These are phyloP conservation scores for Dendrophyllia cribrosa DNA, from an alignment of 64 coral and sea anemone species.

Conservation along the genomic window DNA sequence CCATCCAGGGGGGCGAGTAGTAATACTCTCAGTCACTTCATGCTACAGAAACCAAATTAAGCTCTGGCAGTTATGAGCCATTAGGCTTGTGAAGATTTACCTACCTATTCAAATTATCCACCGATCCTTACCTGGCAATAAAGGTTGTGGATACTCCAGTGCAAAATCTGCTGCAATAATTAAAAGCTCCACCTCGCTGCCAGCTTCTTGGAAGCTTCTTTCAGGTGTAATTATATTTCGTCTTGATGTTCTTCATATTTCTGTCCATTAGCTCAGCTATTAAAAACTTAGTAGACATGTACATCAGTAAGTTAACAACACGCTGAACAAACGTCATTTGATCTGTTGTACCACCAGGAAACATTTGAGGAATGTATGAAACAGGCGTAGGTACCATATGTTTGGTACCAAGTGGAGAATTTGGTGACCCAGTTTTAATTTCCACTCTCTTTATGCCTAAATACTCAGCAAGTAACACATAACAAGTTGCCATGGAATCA, in stretches of 20 bases:
- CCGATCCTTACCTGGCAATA: conserved; percentile 57
- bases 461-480: conserved; percentile 27
- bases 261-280: not conserved
- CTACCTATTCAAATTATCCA: too few relatives aligned
- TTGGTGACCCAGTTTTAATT: not conserved
- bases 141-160: conserved; percentile 62
- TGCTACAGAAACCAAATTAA: too few relatives aligned
- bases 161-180: conserved; percentile 51
- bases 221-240: conserved; percentile 70
- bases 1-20: too few relatives aligned
- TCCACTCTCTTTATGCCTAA: conserved; percentile 44
- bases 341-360: not conserved
- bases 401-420: not conserved
- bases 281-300: not conserved
- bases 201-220: conserved; percentile 11
- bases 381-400: conserved; percentile 10
- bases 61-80: too few relatives aligned
- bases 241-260: not conserved
- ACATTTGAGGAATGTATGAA: conserved; percentile 41
- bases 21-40: too few relatives aligned
- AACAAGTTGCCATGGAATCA: conserved; percentile 20
- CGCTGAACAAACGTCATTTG: conserved; percentile 74
- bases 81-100: too few relatives aligned
- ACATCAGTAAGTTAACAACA: conserved; percentile 27
- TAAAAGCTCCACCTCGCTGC: conserved; percentile 31